A percentile compares a stretch with the other conserved stretches of the same genome.
These are phyloP conservation scores for Xerus rutilus DNA, from an alignment of 2,797 vertebrate genomes.

Conservation along the genomic window DNA sequence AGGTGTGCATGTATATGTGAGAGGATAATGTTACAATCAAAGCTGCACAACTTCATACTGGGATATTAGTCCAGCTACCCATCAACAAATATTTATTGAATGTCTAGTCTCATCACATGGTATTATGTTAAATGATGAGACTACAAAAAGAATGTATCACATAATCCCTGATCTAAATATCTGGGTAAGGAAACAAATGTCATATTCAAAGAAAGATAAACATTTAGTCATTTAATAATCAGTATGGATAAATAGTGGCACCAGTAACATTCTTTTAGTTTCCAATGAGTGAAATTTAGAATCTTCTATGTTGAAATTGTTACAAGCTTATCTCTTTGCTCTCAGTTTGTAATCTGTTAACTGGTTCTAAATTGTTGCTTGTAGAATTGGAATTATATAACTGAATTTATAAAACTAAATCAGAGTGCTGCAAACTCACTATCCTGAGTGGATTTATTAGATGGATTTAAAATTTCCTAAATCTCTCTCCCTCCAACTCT, in stretches of 20 bases:
- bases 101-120: background rate
- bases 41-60: background rate
- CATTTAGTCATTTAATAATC: background rate
- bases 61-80: slow-evolving; percentile 23
- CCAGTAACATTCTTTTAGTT: background rate
- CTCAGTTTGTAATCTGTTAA: slow-evolving; percentile 59
- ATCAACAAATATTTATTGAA: slow-evolving; percentile 20
- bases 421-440: slow-evolving; percentile 6
- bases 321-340: slow-evolving; percentile 46
- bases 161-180: background rate
- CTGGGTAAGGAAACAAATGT: background rate
- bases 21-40: background rate
- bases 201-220: slow-evolving; percentile 16
- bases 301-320: slow-evolving; percentile 1
- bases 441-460: slow-evolving; percentile 29
- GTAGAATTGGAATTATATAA: slow-evolving; percentile 22
- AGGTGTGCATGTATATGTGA: background rate
- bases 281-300: slow-evolving; percentile 39
- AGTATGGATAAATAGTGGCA: background rate
- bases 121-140: slow-evolving; percentile 49
- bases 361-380: slow-evolving; percentile 51
- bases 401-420: background rate
- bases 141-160: background rate
- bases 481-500: background rate
- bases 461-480: slow-evolving; percentile 42